Percentiles rank a stretch among this genome's conserved stretches.
These are phyloP conservation scores for Sapayoa aenigma DNA, from an alignment of 2,113 vertebrate species.

Conservation along the genomic window DNA sequence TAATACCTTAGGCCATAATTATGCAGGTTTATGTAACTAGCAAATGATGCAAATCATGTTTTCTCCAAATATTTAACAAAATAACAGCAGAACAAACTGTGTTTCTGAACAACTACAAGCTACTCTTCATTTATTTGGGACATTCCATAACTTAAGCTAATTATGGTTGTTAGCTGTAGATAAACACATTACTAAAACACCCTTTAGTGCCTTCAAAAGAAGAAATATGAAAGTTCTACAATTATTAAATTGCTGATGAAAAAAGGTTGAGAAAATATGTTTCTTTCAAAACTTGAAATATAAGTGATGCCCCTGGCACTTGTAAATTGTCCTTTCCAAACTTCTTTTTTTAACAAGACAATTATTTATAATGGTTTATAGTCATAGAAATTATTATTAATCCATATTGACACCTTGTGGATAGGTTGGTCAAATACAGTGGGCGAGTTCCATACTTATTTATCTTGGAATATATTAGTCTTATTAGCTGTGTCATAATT, in stretches of 20 bases:
- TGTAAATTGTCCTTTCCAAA: constrained; percentile 19
- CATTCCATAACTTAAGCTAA: constrained; percentile 65
- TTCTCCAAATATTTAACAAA: constrained; percentile 74
- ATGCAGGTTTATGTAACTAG: constrained; percentile 71
- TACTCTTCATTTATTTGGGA: constrained; percentile 62
- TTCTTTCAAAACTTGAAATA: constrained; percentile 43
- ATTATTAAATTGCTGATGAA: constrained; percentile 36
- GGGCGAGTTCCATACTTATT: neutral
- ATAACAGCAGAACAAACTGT: constrained; percentile 44
- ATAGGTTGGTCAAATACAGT: neutral
- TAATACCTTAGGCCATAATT: constrained; percentile 74
- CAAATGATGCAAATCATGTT: constrained; percentile 69
- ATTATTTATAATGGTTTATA: neutral
- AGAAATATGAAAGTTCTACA: constrained; percentile 24
- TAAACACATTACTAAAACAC: constrained; percentile 62
- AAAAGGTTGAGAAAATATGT: constrained; percentile 3
- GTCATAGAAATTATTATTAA: neutral
- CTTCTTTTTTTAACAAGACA: neutral
- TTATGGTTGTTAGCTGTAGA: constrained; percentile 63
- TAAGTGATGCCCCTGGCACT: neutral
- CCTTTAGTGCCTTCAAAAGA: constrained; percentile 42
- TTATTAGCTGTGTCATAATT: neutral
- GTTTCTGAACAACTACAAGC: constrained; percentile 42
- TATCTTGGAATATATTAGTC: neutral
- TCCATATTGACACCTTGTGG: neutral